Percentiles rank a stretch among this genome's conserved stretches.
Conservation (phyloP, 2,113 vertebrate genomes). For the Crotalus viridis region DNA sequence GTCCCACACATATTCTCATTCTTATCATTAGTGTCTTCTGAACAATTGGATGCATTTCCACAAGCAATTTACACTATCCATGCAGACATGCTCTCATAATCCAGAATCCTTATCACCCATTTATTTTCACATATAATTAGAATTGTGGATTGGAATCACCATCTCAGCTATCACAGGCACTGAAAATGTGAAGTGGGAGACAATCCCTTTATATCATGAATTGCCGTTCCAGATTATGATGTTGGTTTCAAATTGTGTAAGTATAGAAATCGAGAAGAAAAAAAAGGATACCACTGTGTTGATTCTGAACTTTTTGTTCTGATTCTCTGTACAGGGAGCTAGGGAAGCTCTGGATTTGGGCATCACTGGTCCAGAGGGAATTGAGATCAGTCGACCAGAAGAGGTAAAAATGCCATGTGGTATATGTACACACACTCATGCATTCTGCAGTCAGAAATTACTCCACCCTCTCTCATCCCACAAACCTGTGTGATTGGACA, state of each 20-base stretch:
- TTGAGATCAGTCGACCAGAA: constrained; percentile 94
- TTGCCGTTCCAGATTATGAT: background rate
- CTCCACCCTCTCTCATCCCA: too few species aligned
- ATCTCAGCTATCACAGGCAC: background rate
- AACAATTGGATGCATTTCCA: background rate
- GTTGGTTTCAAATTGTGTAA: background rate
- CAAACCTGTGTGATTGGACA: too few species aligned
- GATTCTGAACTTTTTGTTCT: background rate
- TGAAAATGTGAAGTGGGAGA: background rate
- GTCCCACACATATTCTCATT: background rate
- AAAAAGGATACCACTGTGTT: background rate
- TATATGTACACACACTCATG: too few species aligned
- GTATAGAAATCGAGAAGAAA: background rate
- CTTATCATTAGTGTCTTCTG: background rate
- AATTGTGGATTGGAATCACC: background rate
- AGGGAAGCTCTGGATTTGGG: constrained; percentile 92
- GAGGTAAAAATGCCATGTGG: constrained; percentile 74
- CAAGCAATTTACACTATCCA: background rate
- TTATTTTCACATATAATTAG: background rate
- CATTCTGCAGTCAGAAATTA: fast-evolving
- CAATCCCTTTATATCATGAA: background rate
- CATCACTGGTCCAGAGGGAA: constrained; percentile 93
- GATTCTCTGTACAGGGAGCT: constrained; percentile 76
- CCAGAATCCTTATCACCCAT: background rate
- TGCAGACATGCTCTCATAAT: background rate